These are phyloP conservation scores for Arbacia lixula DNA, from an alignment of 53 echinoderm and acorn worm genomes.

Conservation along the genomic window DNA sequence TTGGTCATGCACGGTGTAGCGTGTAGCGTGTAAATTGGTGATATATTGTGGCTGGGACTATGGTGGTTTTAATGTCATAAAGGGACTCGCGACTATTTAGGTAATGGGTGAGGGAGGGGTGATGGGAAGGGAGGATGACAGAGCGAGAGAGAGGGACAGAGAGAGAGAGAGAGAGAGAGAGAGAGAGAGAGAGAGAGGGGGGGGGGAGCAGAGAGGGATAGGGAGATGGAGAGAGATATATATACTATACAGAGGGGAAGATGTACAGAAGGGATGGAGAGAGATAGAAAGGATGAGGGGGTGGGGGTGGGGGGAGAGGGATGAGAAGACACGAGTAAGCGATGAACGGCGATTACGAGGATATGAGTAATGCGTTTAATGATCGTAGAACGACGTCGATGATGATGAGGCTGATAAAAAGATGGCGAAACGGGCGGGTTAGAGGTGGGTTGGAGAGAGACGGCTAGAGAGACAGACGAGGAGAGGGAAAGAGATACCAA, in stretches of 20 bases:
- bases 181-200: not conserved
- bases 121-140: not conserved
- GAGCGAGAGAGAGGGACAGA: too few relatives aligned
- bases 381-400: slow-evolving; percentile 15
- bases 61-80: slow-evolving; percentile 41
- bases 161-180: not conserved
- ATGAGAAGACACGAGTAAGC: slow-evolving; percentile 2
- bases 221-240: not conserved
- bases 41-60: slow-evolving; percentile 47
- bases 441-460: not conserved
- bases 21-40: slow-evolving; percentile 53
- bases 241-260: not conserved
- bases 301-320: not conserved
- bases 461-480: not conserved
- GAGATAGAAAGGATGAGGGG: too few relatives aligned
- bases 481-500: not conserved
- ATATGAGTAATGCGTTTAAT: slow-evolving; percentile 55
- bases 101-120: slow-evolving; percentile 41
- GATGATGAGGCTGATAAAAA: slow-evolving; percentile 29
- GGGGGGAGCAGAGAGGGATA: not conserved
- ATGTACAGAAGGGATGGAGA: too few relatives aligned
- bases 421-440: not conserved
- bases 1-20: slow-evolving; percentile 41
- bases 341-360: slow-evolving; percentile 30
- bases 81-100: slow-evolving; percentile 48